Base-by-base conservation (phyloP, 2,797 vertebrate genomes). In the Phrynocephalus forsythii region DNA sequence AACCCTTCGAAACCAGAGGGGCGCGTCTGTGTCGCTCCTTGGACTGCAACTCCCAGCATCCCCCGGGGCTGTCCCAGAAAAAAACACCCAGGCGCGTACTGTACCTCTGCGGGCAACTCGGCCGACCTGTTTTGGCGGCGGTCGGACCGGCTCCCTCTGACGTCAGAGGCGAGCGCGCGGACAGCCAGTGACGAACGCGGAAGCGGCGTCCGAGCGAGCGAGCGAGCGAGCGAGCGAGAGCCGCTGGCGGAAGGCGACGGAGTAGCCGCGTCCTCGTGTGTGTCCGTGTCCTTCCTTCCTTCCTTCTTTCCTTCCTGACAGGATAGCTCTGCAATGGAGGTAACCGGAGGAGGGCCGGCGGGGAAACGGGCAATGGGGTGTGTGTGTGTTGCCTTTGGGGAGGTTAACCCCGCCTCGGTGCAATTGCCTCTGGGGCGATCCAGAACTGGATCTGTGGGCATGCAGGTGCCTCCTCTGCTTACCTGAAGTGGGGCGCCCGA, bases 171-270 rank as follows among this genome's bases (percentile, higher is more conserved):
- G 87, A 26, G 90, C 50, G 44, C 68, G 68, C 28, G 15, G 79
- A 30, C 73, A 22, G 48, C 1, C 11, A 90, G 91, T 94, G 94
- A 95, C 94, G 93, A 92, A 95, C 90, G 86, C 93, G 95, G 95
- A 95, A 95, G 93, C 38, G 86, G 38, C 38, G 44, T 6, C 1
- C 0, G 9, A 56, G 52, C 9, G 52, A 56, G 52, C 9, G 52
- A 56, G 52, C 8, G 50, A 52, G 50, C 16, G 60, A 63, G 60
- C 56, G 56, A 24, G 56, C 6, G 22, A 16, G 66, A 44, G 56
- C 13, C 11, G 79, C 8, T 1, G 38, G 48, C 15, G 4, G 79
- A 33, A 33, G 63, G 66, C 11, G 28, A n/a, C 1, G 68, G 16
- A 68, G 52, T n/a, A 78, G 87, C 87, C 50, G 44, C 2, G 24